phyloP scores from a whole-genome alignment of 2,113 vertebrate species.

The Chauna torquata region DNA sequence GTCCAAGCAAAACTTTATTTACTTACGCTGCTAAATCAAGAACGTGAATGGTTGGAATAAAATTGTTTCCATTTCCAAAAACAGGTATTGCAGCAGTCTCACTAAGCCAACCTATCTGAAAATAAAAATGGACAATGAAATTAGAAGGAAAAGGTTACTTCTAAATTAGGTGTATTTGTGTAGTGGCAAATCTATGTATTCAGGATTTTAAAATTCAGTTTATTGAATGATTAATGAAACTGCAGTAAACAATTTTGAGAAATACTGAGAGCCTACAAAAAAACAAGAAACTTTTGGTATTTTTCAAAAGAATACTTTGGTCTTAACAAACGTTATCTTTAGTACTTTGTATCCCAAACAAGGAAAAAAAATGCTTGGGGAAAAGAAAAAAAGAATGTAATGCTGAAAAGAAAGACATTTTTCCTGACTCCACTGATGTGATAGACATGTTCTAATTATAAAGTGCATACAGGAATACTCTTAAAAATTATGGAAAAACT shows the following conservation, averaged over 20 bases:
- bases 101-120: constrained; percentile 85
- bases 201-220: background rate
- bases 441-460: background rate
- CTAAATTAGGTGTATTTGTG: background rate
- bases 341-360: background rate
- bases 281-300: background rate
- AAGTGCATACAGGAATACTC: background rate
- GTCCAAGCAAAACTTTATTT: background rate
- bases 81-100: constrained; percentile 76
- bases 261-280: background rate
- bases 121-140: background rate
- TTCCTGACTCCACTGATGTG: background rate
- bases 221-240: background rate
- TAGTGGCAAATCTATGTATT: background rate
- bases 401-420: background rate
- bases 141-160: background rate
- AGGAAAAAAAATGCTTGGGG: background rate
- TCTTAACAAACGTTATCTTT: background rate
- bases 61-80: constrained; percentile 87
- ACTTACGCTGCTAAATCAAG: constrained; percentile 87
- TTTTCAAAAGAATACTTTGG: background rate
- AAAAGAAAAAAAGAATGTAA: background rate
- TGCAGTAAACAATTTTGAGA: background rate
- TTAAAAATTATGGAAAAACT: background rate
- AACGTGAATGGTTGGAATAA: constrained; percentile 89